Evolutionary conservation across 1,140 invertebrate species (phyloP), one percentile per base, ranked within the genome.

Genomic region (Cyphomyrmex costatus): DNA sequence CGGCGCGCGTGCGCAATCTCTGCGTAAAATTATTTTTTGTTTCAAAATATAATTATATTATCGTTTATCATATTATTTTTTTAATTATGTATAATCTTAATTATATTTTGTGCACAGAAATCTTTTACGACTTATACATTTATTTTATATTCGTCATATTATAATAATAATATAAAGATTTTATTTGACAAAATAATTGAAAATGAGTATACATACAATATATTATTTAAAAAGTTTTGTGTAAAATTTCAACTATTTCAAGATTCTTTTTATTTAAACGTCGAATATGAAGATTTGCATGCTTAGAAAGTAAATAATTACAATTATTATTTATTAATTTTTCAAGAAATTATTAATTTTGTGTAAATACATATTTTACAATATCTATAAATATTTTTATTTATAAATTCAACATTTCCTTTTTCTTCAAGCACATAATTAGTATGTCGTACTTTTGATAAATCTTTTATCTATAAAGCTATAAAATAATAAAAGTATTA

Each of bases 31-130:
- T 74, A 76, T 27, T 24, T 42, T 42, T 10, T 27, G 8, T 16
- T 36, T 76, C 16, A 24, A 42, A 24, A 16, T 24, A 24, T 56
- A 36, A 16, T 76, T 58, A 58, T 58, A 36, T 24, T 68, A 76
- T 74, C 27, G 19, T 73, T 73, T 73, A 73, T 58, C 27, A 58
- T 2, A 71, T 30, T 7, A 73, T 53, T 53, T 51, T 51, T 5
- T 58, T 74, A 56, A 73, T 56, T 73, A 1, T 24, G 49, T 51
- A 66, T 0, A 49, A 68, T 68, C 4, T 66, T 36, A 66, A 66
- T 21, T 33, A 68, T 68, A 66, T 36, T 66, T 24, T 49, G 19
- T 36, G 24, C n/a, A 36, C 1, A n/a, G 8, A 65, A 66, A 12
- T 16, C 12, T 21, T 5, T 66, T 65, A 8, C 36, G n/a, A 14